These are phyloP conservation scores for Anthophora plumipes DNA, from an alignment of 2,888 invertebrate species.

Conservation along the genomic window DNA sequence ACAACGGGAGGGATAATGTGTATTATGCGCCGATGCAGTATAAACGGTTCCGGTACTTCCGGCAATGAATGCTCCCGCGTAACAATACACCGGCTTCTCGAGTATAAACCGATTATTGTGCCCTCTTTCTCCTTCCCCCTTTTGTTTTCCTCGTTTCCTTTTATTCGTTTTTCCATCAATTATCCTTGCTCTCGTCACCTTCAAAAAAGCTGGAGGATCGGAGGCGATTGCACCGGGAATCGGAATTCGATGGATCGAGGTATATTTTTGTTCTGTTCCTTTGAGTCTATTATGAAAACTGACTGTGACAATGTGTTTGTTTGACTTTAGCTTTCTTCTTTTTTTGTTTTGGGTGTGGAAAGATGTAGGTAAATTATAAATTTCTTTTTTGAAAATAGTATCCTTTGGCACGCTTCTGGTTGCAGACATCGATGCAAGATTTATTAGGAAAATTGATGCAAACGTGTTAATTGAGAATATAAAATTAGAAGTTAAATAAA, in stretches of 20 bases:
- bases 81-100: conserved; percentile 51
- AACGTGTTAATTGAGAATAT: too few species aligned
- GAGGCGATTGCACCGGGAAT: background rate
- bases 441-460: too few species aligned
- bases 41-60: conserved; percentile 50
- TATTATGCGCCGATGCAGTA: conserved; percentile 57
- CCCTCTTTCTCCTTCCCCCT: conserved; percentile 16
- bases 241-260: background rate
- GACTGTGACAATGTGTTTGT: background rate
- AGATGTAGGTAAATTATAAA: background rate
- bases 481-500: too few species aligned
- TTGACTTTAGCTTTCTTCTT: background rate
- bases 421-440: too few species aligned
- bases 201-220: conserved; percentile 3
- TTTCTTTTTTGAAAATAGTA: too few species aligned
- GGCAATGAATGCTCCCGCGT: conserved; percentile 46
- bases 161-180: background rate
- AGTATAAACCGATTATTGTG: conserved; percentile 53
- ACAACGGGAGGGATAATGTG: conserved; percentile 58
- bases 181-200: conserved; percentile 32
- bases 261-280: background rate
- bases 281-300: background rate
- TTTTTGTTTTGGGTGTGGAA: too few species aligned
- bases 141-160: background rate
- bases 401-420: background rate